Base-by-base conservation (phyloP, 1,140 invertebrate species). In the Kradibia gibbosae region DNA sequence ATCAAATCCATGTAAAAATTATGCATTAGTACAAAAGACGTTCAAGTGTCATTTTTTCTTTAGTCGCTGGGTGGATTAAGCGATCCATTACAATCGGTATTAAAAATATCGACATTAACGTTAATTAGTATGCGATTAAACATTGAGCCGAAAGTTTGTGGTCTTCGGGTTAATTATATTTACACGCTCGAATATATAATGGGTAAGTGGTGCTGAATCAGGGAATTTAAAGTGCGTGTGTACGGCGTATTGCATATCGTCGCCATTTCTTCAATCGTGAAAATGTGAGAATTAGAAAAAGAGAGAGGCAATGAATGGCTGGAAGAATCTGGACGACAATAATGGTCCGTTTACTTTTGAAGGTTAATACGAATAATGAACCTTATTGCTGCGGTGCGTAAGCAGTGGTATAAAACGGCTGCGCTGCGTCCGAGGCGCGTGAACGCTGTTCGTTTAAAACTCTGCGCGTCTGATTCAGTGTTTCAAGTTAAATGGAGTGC, bases 401-500 rank as follows among this genome's bases (percentile, higher is more conserved):
- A 75, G 65, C 65, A 48, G 42, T 50, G n/a, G 55, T 67, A 22
- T 36, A 31, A 81, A 83, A 74, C 84, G 55, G 74, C 39, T 76
- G 45, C 15, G 17, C n/a, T 7, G 20, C 70, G 70, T 71, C 70
- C 62, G 34, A n/a, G 36, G 34, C 57, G 25, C 62, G 34, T 36
- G 25, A 57, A 34, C 36, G 3, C 85, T 83, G 83, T 87, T 87
- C 89, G 90, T 91, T 91, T 91, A 89, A 91, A 91, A 91, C 84
- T 87, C 53, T 36, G 28, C 17, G 50, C 87, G 85, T 86, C 87
- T 86, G 90, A 91, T 91, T 91, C 88, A 87, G 87, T 86, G 89
- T 91, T 91, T 91, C 87, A 90, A 92, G 90, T 92, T 92, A 91
- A 92, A 92, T 92, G 91, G 91, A 89, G 90, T 91, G 90, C 90